Evolutionary conservation across 2,888 invertebrate species (phyloP), one percentile per base, ranked within the genome.

Genomic region (Argyresthia goedartella): DNA sequence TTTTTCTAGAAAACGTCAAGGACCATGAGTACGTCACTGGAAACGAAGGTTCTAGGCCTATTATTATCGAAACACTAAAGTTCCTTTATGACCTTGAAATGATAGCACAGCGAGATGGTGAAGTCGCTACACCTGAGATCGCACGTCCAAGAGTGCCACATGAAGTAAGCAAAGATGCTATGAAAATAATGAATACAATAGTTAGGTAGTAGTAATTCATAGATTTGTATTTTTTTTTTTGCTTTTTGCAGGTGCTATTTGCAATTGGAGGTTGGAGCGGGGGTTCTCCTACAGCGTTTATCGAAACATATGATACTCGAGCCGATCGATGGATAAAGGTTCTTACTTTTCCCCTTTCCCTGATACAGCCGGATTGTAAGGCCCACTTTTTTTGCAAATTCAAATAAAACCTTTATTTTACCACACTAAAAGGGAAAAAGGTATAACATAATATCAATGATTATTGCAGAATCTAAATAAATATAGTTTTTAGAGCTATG

Each of bases 41-140:
- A 50, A 93, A 94, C 67, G 94, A 95, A 58, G 91, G 91, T 9
- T 95, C 96, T 60, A 90, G 94, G 13, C 96, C 96, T 0, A 91
- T 97, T 57, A 93, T 97, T 57, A 95, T 97, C 39, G 96, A 97
- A 73, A 96, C 97, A 0, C 81, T 97, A 42, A 95, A 94, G 70
- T 97, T 97, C 74, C 88, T 97, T 48, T 96, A 96, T 78, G 96
- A 97, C 72, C 87, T 97, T 67, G 96, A 97, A 81, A 94, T 95
- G 90, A 95, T 95, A 56, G 68, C 92, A 87, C 88, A 89, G 65
- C 82, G 93, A 68, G 93, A 94, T 57, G 92, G 93, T 8, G 94
- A 94, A 81, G 92, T 95, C 53, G 91, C 92, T 7, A 95, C 95
- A 4, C 95, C 95, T 7, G 92, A 93, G 67, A 91, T 96, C 52